phyloP scores from a whole-genome alignment of 2,113 vertebrate species.

The Fukomys damarensis region DNA sequence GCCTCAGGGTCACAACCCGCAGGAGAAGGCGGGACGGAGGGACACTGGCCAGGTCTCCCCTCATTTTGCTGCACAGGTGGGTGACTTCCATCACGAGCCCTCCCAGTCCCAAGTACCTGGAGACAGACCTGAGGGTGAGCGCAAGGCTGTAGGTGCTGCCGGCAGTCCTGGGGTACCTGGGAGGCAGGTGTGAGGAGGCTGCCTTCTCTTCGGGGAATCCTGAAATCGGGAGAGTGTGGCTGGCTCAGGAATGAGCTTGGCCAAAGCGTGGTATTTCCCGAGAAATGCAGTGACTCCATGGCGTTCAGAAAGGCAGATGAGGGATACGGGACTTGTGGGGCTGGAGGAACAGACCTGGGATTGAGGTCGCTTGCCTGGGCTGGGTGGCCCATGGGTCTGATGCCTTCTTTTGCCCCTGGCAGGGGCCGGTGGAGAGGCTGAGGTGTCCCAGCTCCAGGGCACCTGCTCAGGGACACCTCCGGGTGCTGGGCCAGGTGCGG shows the following conservation, averaged over 20 bases:
- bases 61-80: not conserved
- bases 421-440: not conserved
- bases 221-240: not conserved
- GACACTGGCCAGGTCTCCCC: no score
- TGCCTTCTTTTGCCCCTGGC: not conserved
- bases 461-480: not conserved
- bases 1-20: not conserved
- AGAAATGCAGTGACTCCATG: not conserved
- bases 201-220: not conserved
- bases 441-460: not conserved
- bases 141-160: not conserved
- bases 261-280: not conserved
- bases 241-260: not conserved
- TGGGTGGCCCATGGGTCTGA: not conserved
- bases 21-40: not conserved
- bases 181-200: not conserved
- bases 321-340: no score
- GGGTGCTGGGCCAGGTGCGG: accelerated
- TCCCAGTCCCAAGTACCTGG: not conserved
- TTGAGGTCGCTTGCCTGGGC: not conserved
- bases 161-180: not conserved
- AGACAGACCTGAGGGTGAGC: not conserved
- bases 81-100: accelerated
- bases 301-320: not conserved
- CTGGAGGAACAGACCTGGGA: no score